phyloP scores from a whole-genome alignment of 2,888 invertebrate genomes.

The Panopea generosa region DNA sequence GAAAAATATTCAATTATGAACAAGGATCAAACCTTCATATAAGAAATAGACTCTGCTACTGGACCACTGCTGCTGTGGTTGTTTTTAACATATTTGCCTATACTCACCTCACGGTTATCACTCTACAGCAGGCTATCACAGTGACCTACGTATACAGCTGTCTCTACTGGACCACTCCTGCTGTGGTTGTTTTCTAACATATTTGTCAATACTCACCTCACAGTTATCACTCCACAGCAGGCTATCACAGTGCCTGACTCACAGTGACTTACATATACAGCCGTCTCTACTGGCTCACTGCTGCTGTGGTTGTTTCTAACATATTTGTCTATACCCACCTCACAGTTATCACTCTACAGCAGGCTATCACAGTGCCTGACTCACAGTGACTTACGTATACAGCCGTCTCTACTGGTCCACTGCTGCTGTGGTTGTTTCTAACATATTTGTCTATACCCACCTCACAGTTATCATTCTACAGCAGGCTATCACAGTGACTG shows the following conservation, averaged over 20 bases:
- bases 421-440: too few species aligned
- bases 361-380: conserved; percentile 83
- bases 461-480: conserved; percentile 83
- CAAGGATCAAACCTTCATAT: too few species aligned
- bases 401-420: conserved; percentile 63
- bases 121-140: conserved; percentile 83
- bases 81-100: too few species aligned
- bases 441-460: conserved; percentile 59
- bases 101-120: conserved; percentile 81
- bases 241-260: too few species aligned
- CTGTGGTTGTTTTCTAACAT: too few species aligned
- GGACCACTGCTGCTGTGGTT: too few species aligned
- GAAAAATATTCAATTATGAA: too few species aligned
- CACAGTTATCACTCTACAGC: conserved; percentile 82
- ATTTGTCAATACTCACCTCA: too few species aligned
- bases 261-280: conserved; percentile 82
- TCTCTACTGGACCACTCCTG: conserved; percentile 85
- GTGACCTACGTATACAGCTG: conserved; percentile 83
- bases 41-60: too few species aligned
- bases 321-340: too few species aligned
- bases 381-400: conserved; percentile 76
- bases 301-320: too few species aligned
- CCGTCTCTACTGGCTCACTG: conserved; percentile 84
- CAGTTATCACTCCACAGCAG: conserved; percentile 82
- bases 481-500: conserved; percentile 83